Base-by-base conservation (phyloP, 2,113 vertebrate genomes). In the Istiophorus platypterus region DNA sequence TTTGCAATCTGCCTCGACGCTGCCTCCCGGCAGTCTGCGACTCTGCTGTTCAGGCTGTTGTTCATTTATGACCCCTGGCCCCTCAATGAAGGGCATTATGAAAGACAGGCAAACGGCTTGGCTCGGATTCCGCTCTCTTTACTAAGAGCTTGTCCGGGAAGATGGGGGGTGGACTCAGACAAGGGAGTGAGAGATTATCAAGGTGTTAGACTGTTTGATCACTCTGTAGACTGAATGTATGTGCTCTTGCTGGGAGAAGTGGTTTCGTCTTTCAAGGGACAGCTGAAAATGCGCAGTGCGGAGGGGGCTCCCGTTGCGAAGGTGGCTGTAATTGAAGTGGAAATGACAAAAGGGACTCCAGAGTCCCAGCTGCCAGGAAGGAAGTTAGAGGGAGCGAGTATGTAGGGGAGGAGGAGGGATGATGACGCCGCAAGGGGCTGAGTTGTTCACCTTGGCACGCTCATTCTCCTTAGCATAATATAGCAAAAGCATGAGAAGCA, bases 21-120 rank as follows among this genome's bases (percentile, higher is more conserved):
- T 49, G 80, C 71, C 75, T 84, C 72, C 18, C 81, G 27, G 62
- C 63, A 27, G 37, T 20, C 68, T 66, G 58, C 31, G 57, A 24
- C 12, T 20, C 41, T 29, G 52, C 22, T 12, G 22, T 41, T 76
- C 13, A 13, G 71, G 24, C 47, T 17, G 54, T 72, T 89, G 89
- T 90, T 92, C 88, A 87, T 91, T 89, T 85, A 80, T 74, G 84
- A 92, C 87, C 84, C 58, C 63, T 73, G 77, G 78, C 80, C 80
- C 75, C 62, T 68, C 69, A 31, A n/a, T 51, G 81, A 84, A 92
- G 89, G 90, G 73, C 84, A 78, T 88, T 89, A 89, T 84, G 84
- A 72, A 58, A 61, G 22, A 74, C 76, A 57, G 80, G 67, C 76
- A 82, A 88, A 78, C 62, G 2, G 56, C 71, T 84, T 80, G 86